These are phyloP conservation scores for Amniataba percoides DNA, from an alignment of 2,797 vertebrate genomes.

Conservation along the genomic window DNA sequence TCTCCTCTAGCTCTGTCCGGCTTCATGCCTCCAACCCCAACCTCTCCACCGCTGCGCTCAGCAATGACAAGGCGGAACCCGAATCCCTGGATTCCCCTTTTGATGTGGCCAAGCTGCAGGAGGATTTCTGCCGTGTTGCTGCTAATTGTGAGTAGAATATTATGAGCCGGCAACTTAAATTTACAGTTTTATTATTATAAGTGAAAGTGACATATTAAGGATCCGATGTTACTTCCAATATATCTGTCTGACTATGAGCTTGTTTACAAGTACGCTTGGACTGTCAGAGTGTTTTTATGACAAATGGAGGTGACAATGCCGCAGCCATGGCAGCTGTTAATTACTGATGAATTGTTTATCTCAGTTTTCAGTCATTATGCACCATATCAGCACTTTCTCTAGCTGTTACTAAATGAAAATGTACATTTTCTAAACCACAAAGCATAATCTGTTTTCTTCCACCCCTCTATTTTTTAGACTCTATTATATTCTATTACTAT, in stretches of 20 bases:
- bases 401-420: constrained; percentile 14
- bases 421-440: constrained; percentile 9
- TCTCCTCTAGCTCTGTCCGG: constrained; percentile 89
- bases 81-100: constrained; percentile 89
- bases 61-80: constrained; percentile 89
- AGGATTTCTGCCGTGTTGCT: constrained; percentile 94
- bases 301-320: constrained; percentile 26
- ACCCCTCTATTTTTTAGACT: no score
- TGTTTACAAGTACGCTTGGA: constrained; percentile 29
- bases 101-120: constrained; percentile 96
- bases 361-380: constrained; percentile 44
- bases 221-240: not conserved
- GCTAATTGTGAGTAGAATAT: constrained; percentile 88
- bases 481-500: no score
- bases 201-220: not conserved
- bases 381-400: constrained; percentile 22
- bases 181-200: not conserved
- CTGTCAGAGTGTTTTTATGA: constrained; percentile 10
- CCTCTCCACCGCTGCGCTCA: constrained; percentile 92
- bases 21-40: constrained; percentile 98
- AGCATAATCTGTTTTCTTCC: constrained; percentile 10
- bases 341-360: constrained; percentile 39
- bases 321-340: constrained; percentile 39
- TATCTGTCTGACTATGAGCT: constrained; percentile 21
- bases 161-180: not conserved